phyloP scores from a whole-genome alignment of 2,113 vertebrate genomes.

The Ageneiosus marmoratus region DNA sequence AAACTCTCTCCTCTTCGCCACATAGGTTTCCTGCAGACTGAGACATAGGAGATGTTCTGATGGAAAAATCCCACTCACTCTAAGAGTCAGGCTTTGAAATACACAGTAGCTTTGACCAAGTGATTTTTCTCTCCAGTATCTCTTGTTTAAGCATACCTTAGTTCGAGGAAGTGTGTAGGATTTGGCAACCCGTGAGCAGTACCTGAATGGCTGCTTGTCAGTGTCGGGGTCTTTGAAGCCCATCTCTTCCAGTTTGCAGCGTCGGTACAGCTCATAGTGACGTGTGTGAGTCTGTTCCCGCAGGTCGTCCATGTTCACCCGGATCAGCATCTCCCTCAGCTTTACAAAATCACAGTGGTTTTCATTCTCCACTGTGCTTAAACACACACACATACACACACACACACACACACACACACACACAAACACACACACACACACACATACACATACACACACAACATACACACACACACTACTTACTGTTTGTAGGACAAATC shows the following conservation, averaged over 20 bases:
- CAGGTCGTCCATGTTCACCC: constrained; percentile 96
- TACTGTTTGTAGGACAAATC: background rate
- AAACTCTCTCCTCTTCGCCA: constrained; percentile 53
- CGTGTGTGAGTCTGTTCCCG: constrained; percentile 91
- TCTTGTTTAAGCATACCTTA: constrained; percentile 52
- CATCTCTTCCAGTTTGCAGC: constrained; percentile 96
- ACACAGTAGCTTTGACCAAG: background rate
- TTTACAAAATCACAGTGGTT: constrained; percentile 97
- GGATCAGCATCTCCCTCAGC: constrained; percentile 91
- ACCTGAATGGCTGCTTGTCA: constrained; percentile 94
- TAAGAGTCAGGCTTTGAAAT: background rate
- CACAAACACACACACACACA: constrained; percentile 19
- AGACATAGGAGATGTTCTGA: background rate
- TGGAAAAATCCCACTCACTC: background rate
- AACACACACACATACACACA: constrained; percentile 30
- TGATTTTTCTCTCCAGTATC: background rate
- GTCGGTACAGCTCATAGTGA: constrained; percentile 94
- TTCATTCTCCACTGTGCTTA: constrained; percentile 87
- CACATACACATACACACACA: constrained; percentile 19
- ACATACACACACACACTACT: constrained; percentile 13
- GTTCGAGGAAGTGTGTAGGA: background rate
- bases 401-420: constrained; percentile 12
- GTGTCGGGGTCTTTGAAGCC: constrained; percentile 92
- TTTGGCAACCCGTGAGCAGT: background rate
- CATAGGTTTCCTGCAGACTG: constrained; percentile 54